phyloP scores from a whole-genome alignment of 2,797 vertebrate species.

The Loriculus beryllinus region DNA sequence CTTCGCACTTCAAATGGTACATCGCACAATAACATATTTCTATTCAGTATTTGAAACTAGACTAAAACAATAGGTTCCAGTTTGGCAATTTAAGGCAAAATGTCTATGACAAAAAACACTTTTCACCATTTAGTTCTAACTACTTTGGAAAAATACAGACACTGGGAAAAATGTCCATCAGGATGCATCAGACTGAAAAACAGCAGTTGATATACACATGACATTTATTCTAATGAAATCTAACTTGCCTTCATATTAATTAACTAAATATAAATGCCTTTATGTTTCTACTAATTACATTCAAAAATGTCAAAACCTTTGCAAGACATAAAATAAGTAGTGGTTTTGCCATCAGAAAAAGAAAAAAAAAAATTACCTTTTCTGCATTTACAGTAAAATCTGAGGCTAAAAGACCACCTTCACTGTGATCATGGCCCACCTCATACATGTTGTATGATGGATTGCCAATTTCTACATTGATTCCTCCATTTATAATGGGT shows the following conservation, averaged over 20 bases:
- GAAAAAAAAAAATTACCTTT: constrained; percentile 79
- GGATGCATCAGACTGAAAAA: background rate
- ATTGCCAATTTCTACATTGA: constrained; percentile 98
- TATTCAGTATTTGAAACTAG: background rate
- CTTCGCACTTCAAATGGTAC: background rate
- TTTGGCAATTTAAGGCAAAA: background rate
- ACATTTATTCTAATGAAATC: background rate
- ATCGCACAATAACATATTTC: background rate
- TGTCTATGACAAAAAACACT: background rate
- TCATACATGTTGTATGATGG: constrained; percentile 98
- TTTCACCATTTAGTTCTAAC: background rate
- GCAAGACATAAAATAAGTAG: background rate
- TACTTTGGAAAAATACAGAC: background rate
- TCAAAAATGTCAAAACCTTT: background rate
- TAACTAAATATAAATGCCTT: background rate
- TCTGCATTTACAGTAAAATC: constrained; percentile 92
- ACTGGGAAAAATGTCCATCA: background rate
- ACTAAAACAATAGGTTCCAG: background rate
- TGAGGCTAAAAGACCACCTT: constrained; percentile 89
- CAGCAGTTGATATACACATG: background rate
- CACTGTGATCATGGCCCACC: constrained; percentile 90
- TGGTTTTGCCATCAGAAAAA: background rate
- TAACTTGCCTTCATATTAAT: background rate
- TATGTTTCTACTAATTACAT: background rate
- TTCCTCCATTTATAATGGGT: constrained; percentile 93